Evolutionary conservation across 2,113 vertebrate genomes (phyloP).

Genomic region (Periophthalmodon schlosseri): DNA sequence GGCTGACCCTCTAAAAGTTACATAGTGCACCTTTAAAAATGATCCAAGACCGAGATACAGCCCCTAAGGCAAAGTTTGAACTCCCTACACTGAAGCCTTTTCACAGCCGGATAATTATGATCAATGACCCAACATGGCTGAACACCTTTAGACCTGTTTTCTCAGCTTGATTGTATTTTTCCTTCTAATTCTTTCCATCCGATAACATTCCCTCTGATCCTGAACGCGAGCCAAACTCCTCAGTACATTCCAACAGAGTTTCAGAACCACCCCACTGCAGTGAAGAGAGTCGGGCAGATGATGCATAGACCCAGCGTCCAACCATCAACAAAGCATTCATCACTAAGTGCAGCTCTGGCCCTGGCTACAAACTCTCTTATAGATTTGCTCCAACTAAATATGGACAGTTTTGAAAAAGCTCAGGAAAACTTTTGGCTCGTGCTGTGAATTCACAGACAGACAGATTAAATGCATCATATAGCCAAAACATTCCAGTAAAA

Average conservation of each 20-base stretch:
- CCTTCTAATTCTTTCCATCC: not conserved
- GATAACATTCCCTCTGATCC: not conserved
- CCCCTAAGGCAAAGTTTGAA: not conserved
- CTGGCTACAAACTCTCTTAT: not conserved
- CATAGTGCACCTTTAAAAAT: not conserved
- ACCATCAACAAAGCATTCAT: constrained; percentile 4
- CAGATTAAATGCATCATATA: not conserved
- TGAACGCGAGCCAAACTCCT: not conserved
- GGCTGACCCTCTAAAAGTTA: too few species aligned
- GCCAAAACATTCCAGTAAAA: too few species aligned
- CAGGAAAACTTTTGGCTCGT: not conserved
- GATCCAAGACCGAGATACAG: not conserved
- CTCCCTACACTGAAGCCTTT: not conserved
- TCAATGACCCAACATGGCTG: too few species aligned
- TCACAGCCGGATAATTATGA: not conserved
- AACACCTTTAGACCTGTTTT: not conserved
- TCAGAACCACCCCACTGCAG: not conserved
- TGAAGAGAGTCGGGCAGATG: not conserved
- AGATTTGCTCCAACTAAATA: constrained; percentile 4
- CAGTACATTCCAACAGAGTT: not conserved
- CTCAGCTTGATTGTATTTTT: not conserved
- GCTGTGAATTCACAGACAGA: not conserved
- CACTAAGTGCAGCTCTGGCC: constrained; percentile 1
- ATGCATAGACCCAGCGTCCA: not conserved
- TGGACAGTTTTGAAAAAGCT: not conserved